Evolutionary conservation across 1,140 invertebrate species (phyloP).

Genomic region (Globodera ellingtonae): DNA sequence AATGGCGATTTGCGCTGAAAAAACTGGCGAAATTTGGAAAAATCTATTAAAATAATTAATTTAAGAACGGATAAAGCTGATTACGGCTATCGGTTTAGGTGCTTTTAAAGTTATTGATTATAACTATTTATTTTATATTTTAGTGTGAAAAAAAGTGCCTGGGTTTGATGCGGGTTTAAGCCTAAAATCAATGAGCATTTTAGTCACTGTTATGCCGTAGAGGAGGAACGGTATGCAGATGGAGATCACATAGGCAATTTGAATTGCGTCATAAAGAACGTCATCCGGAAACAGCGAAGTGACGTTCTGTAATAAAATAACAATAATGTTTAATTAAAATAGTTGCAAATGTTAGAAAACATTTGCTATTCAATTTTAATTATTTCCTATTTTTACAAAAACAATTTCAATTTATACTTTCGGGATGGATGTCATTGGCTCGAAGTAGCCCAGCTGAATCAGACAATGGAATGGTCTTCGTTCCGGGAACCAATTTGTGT

Average conservation of each 20-base stretch:
- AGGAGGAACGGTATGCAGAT: constrained; percentile 11
- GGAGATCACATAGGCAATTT: not conserved
- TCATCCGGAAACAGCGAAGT: constrained; percentile 1
- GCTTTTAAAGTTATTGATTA: not conserved
- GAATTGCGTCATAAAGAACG: not conserved
- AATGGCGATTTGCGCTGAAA: not conserved
- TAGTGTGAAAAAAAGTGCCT: not conserved
- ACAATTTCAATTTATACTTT: not conserved
- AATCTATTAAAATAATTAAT: constrained; percentile 1
- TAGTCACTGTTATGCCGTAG: not conserved
- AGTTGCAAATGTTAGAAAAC: no score
- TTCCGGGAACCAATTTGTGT: constrained; percentile 16
- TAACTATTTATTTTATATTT: no score
- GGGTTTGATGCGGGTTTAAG: not conserved
- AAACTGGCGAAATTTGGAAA: not conserved
- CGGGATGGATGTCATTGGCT: constrained; percentile 4
- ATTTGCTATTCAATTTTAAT: no score
- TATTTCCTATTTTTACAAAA: no score
- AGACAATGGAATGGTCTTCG: constrained; percentile 19
- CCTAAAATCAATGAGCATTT: constrained; percentile 6
- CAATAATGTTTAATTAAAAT: not conserved
- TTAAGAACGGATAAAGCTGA: not conserved
- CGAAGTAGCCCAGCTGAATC: constrained; percentile 7
- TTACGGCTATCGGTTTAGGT: not conserved
- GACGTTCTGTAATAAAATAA: not conserved